Evolutionary conservation across 2,888 invertebrate species (phyloP).

Genomic region (Limnephilus rhombicus): DNA sequence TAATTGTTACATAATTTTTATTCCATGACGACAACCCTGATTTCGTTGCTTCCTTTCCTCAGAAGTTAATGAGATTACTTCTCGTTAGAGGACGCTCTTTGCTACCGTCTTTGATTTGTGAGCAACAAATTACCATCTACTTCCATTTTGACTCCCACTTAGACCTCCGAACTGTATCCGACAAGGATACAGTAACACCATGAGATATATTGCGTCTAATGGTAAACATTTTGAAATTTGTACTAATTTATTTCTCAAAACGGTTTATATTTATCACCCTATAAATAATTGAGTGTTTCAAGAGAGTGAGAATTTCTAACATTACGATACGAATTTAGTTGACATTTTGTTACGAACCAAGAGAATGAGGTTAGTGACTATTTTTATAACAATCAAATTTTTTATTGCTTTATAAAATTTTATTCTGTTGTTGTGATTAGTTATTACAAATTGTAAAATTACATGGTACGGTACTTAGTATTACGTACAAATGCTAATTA

Average conservation of each 20-base stretch:
- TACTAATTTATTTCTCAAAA: background rate
- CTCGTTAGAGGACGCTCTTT: constrained; percentile 21
- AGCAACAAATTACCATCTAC: constrained; percentile 22
- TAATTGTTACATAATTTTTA: too few species aligned
- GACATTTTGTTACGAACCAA: too few species aligned
- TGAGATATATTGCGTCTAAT: background rate
- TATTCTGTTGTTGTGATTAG: too few species aligned
- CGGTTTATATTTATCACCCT: background rate
- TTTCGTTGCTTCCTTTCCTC: background rate
- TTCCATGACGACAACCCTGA: background rate
- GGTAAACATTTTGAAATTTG: background rate
- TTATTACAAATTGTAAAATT: too few species aligned
- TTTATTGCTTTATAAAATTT: too few species aligned
- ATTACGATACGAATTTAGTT: too few species aligned
- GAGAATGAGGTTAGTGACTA: too few species aligned
- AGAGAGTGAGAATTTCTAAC: too few species aligned
- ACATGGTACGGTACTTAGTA: too few species aligned
- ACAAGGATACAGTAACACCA: background rate
- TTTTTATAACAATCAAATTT: too few species aligned
- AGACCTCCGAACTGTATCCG: background rate
- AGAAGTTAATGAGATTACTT: constrained; percentile 34
- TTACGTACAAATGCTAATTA: too few species aligned
- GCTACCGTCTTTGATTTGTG: constrained; percentile 18
- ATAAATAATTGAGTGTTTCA: too few species aligned
- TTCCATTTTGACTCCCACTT: background rate